phyloP scores from a whole-genome alignment of 2,113 vertebrate genomes.

The Nibea albiflora region DNA sequence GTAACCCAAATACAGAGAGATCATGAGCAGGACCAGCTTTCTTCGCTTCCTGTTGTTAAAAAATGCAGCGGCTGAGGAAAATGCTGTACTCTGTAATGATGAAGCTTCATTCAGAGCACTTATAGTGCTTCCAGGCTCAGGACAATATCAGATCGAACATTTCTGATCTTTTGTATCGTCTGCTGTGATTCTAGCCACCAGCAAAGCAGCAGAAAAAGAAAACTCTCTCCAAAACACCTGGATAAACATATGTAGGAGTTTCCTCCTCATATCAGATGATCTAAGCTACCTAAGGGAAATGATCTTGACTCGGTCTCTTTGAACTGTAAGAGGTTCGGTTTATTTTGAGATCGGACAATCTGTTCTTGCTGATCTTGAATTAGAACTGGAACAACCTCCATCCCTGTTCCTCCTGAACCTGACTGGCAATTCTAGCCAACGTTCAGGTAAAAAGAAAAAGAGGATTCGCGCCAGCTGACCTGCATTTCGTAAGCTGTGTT shows the following conservation, averaged over 20 bases:
- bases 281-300: not conserved
- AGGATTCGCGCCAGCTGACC: constrained; percentile 6
- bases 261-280: not conserved
- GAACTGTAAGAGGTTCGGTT: not conserved
- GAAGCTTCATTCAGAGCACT: no score
- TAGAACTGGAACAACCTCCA: constrained; percentile 8
- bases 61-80: not conserved
- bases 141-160: not conserved
- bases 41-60: no score
- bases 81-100: no score
- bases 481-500: not conserved
- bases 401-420: constrained; percentile 12
- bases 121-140: no score
- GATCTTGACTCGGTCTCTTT: not conserved
- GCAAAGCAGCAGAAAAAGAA: not conserved
- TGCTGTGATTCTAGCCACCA: not conserved
- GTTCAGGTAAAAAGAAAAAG: not conserved
- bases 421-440: not conserved
- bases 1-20: not conserved
- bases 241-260: not conserved
- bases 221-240: not conserved
- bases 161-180: not conserved
- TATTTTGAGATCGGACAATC: constrained; percentile 20
- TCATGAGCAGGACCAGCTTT: not conserved
- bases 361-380: constrained; percentile 20